These are phyloP conservation scores for Catostylus mosaicus DNA, from an alignment of 30 jellyfish, hydroid and myxozoan species.

Conservation along the genomic window DNA sequence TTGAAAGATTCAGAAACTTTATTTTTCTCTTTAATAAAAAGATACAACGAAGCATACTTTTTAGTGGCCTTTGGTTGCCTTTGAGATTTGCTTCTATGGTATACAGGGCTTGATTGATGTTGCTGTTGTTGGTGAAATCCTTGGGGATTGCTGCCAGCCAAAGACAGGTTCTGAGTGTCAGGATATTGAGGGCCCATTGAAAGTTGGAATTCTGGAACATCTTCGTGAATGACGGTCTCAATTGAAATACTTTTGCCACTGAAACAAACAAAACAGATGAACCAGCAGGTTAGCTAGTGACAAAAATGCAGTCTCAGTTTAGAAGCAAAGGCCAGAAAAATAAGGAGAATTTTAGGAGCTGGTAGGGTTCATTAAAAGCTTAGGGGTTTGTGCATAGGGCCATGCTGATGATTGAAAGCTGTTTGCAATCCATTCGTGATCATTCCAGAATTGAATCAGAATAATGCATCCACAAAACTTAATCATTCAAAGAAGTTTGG, in stretches of 20 bases:
- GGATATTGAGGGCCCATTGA: slow-evolving; percentile 31
- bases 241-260: slow-evolving; percentile 47
- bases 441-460: too few species aligned
- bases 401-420: too few species aligned
- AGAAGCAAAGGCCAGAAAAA: too few species aligned
- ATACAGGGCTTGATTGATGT: slow-evolving; percentile 58
- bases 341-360: too few species aligned
- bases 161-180: slow-evolving; percentile 26
- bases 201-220: slow-evolving; percentile 44
- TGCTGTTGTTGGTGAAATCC: slow-evolving; percentile 66
- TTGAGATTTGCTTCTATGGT: slow-evolving; percentile 81
- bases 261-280: not conserved
- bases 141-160: slow-evolving; percentile 16
- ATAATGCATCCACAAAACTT: too few species aligned
- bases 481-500: too few species aligned
- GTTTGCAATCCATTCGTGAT: too few species aligned
- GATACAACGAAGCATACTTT: slow-evolving; percentile 76
- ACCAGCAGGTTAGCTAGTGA: not conserved
- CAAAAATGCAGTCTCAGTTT: too few species aligned
- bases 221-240: slow-evolving; percentile 60
- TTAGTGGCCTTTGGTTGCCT: slow-evolving; percentile 91
- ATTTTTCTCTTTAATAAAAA: not conserved
- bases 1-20: not conserved
- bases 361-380: too few species aligned
- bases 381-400: too few species aligned